phyloP scores from a whole-genome alignment of 92 coral and sea anemone species.

The Epizoanthus stellaris region DNA sequence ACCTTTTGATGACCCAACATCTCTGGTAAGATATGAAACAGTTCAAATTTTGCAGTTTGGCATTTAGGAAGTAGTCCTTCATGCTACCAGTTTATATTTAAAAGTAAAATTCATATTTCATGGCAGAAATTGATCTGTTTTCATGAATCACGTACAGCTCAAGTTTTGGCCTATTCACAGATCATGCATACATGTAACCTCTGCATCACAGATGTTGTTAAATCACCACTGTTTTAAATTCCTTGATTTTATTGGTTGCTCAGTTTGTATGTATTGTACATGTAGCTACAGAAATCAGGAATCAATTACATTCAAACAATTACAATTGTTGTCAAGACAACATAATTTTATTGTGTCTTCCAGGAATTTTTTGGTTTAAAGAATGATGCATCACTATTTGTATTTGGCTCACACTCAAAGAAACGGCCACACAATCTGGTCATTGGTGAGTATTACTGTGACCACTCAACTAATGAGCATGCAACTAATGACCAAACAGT shows the following conservation, averaged over 20 bases:
- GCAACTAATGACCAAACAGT: too few relatives aligned
- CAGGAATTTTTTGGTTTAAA: slow-evolving; percentile 95
- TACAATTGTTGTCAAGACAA: too few relatives aligned
- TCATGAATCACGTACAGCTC: neutral
- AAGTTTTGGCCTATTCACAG: neutral
- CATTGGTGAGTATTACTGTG: slow-evolving; percentile 65
- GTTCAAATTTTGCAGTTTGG: neutral
- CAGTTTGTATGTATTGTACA: neutral
- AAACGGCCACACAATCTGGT: slow-evolving; percentile 95
- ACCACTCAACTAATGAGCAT: too few relatives aligned
- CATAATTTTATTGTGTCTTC: neutral
- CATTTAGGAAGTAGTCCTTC: too few relatives aligned
- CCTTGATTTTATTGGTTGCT: neutral
- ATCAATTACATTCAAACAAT: too few relatives aligned
- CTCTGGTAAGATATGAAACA: slow-evolving; percentile 72
- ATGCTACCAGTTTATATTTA: neutral
- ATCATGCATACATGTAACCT: too few relatives aligned
- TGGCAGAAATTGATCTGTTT: neutral
- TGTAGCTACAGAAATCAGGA: neutral
- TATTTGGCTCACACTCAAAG: slow-evolving; percentile 96
- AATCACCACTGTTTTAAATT: too few relatives aligned
- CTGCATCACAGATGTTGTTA: neutral
- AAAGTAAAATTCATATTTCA: slow-evolving; percentile 1
- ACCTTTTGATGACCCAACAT: slow-evolving; percentile 96
- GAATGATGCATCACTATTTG: slow-evolving; percentile 91